A percentile compares a stretch with the other conserved stretches of the same genome.
Evolutionary conservation across 1,140 invertebrate species (phyloP).

Genomic region (Delia radicum): DNA sequence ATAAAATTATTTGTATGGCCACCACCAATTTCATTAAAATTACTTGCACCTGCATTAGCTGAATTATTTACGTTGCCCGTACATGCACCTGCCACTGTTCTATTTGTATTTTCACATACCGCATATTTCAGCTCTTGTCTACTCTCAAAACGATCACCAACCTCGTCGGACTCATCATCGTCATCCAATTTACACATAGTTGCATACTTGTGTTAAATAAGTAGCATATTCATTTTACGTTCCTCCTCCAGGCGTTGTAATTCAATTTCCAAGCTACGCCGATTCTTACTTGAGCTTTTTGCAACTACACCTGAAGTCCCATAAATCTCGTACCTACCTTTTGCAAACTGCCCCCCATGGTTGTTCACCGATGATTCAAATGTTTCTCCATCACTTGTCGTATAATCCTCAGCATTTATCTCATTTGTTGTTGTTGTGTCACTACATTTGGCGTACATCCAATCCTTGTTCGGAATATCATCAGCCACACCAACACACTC

Average conservation of each 20-base stretch:
- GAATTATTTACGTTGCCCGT: no score
- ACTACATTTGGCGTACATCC: no score
- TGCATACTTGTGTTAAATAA: neutral
- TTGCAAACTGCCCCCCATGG: no score
- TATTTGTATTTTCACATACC: neutral
- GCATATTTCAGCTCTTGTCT: neutral
- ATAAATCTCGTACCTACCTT: neutral
- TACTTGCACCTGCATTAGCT: no score
- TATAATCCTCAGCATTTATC: no score
- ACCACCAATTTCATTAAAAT: no score
- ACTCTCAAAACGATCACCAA: neutral
- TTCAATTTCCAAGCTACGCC: neutral
- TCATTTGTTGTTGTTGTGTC: no score
- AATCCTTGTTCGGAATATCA: no score
- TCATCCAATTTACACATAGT: neutral
- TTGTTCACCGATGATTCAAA: no score
- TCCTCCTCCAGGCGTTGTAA: neutral
- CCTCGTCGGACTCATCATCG: neutral
- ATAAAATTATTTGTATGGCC: no score
- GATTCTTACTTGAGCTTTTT: neutral
- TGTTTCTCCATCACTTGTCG: no score
- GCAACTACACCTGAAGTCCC: neutral
- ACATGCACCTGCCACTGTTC: neutral
- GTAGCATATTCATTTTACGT: neutral
- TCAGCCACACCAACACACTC: no score